Percentiles rank a stretch among this genome's conserved stretches.
These are phyloP conservation scores for Stomatorhinus walkeri DNA, from an alignment of 2,797 vertebrate genomes.

Conservation along the genomic window DNA sequence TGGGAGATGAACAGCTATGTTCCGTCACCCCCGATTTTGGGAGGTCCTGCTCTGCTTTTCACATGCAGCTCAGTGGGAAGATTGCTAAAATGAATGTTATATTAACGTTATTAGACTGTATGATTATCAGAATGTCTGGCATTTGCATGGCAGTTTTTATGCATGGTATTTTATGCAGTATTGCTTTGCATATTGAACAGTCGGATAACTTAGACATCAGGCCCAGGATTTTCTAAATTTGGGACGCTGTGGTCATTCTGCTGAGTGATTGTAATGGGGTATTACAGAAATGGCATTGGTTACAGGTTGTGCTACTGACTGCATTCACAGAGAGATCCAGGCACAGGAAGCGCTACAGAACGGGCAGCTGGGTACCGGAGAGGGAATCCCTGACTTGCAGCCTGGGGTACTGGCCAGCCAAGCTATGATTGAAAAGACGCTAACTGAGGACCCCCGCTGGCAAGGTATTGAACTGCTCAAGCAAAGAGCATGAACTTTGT, in stretches of 20 bases:
- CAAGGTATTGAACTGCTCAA: constrained; percentile 66
- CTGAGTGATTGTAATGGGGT: neutral
- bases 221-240: neutral
- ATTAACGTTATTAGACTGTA: neutral
- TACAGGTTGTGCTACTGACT: neutral
- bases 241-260: neutral
- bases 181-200: neutral
- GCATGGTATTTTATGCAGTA: neutral
- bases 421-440: constrained; percentile 88
- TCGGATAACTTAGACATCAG: neutral
- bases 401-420: constrained; percentile 84
- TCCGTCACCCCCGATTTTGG: neutral
- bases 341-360: constrained; percentile 86
- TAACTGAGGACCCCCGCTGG: constrained; percentile 87
- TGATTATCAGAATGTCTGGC: neutral
- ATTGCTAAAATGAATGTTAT: neutral
- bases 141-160: neutral
- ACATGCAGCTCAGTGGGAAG: neutral
- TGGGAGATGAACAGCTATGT: neutral
- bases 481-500: neutral
- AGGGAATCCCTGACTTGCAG: constrained; percentile 77
- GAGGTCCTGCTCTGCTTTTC: neutral
- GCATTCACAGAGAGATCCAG: constrained; percentile 75
- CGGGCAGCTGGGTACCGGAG: constrained; percentile 74
- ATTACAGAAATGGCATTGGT: neutral